A percentile compares a stretch with the other conserved stretches of the same genome.
Conservation (phyloP, 35 echinoderm and acorn worm species). For the Apostichopus parvimensis region DNA sequence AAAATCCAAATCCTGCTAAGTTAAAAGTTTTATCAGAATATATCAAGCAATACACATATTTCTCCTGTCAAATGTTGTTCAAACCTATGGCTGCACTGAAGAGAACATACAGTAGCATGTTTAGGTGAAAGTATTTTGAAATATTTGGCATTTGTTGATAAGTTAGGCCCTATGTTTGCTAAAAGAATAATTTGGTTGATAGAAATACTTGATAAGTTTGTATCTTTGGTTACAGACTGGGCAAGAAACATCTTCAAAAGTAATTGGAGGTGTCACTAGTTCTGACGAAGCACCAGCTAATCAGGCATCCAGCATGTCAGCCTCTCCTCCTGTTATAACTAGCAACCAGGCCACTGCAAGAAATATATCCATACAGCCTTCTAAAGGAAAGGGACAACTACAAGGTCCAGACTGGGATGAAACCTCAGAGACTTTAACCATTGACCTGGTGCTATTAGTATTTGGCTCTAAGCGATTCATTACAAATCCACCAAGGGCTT, state of each 20-base stretch:
- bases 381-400: neutral
- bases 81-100: no score
- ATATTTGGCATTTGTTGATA: no score
- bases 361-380: neutral
- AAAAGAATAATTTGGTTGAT: no score
- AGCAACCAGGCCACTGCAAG: neutral
- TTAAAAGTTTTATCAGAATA: no score
- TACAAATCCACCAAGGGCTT: neutral
- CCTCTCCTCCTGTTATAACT: neutral
- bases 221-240: neutral
- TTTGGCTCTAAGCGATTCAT: slow-evolving; percentile 34
- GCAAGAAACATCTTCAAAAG: neutral
- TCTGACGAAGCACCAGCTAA: no score
- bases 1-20: no score
- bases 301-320: neutral
- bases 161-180: no score
- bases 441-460: slow-evolving; percentile 16
- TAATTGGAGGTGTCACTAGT: neutral
- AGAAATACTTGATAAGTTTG: no score
- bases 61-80: no score
- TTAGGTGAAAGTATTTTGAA: no score
- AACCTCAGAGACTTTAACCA: neutral
- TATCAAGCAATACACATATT: no score
- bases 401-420: slow-evolving; percentile 9
- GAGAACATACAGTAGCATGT: no score